These are phyloP conservation scores for Thalpophila matura DNA, from an alignment of 2,888 invertebrate genomes.

Conservation along the genomic window DNA sequence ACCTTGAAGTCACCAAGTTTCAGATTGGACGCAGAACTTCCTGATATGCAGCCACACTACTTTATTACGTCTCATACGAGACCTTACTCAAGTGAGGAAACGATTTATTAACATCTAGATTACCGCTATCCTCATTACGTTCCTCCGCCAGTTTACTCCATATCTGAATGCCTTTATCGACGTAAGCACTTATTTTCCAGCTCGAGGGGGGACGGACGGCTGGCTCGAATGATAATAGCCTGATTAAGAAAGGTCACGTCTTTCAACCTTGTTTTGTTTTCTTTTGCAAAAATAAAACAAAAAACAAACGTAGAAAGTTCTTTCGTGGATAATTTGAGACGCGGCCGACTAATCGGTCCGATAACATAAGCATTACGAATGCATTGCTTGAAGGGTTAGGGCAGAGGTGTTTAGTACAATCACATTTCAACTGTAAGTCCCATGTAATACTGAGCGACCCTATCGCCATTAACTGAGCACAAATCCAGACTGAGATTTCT, in stretches of 20 bases:
- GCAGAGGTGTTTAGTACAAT: too few relatives aligned
- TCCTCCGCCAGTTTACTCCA: slow-evolving; percentile 61
- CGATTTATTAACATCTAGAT: slow-evolving; percentile 83
- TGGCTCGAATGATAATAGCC: slow-evolving; percentile 84
- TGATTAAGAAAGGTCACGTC: slow-evolving; percentile 85
- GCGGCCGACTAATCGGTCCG: neutral
- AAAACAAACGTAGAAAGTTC: slow-evolving; percentile 57
- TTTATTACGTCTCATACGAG: slow-evolving; percentile 17
- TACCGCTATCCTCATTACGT: slow-evolving; percentile 67
- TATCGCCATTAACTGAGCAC: too few relatives aligned
- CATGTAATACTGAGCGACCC: neutral
- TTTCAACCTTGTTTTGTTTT: slow-evolving; percentile 68
- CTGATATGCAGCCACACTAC: neutral
- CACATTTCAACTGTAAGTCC: neutral
- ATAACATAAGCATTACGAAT: too few relatives aligned
- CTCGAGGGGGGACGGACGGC: slow-evolving; percentile 63
- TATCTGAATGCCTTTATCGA: slow-evolving; percentile 72
- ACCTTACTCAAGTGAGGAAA: slow-evolving; percentile 46
- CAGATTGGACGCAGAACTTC: neutral
- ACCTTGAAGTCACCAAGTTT: too few relatives aligned
- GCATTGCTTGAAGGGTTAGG: too few relatives aligned
- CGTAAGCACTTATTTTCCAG: slow-evolving; percentile 62
- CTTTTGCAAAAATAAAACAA: slow-evolving; percentile 61
- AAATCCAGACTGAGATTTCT: too few relatives aligned
- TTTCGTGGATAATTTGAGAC: slow-evolving; percentile 31